A percentile compares a stretch with the other conserved stretches of the same genome.
Conservation (phyloP, 1,140 invertebrate genomes). For the Harpegnathos saltator region DNA sequence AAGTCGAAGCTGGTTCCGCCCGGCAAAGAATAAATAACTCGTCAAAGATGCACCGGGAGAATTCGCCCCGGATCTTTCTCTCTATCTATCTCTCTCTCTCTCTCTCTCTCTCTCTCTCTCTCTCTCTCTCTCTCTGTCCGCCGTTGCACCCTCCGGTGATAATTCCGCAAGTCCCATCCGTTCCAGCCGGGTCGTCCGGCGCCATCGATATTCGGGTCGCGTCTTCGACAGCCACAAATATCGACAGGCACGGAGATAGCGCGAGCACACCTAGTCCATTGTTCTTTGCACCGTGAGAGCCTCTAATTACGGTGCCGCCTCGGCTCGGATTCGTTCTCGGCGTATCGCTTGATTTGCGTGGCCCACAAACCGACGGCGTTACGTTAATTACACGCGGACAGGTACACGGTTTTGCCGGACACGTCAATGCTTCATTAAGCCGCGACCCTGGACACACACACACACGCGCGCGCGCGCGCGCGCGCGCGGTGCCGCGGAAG, state of each 20-base stretch:
- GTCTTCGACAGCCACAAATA: conserved; percentile 58
- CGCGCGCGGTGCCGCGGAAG: too few species aligned
- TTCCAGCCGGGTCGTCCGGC: conserved; percentile 28
- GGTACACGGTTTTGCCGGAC: conserved; percentile 65
- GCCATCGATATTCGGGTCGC: conserved; percentile 56
- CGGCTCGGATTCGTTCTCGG: conserved; percentile 37
- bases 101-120: too few species aligned
- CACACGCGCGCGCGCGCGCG: too few species aligned
- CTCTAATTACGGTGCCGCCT: conserved; percentile 71
- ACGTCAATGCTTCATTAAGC: conserved; percentile 81
- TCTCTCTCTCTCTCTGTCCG: too few species aligned
- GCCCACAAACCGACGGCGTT: conserved; percentile 69
- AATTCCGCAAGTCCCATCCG: conserved; percentile 33
- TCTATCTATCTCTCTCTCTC: too few species aligned
- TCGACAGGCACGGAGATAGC: conserved; percentile 56
- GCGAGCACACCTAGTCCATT: conserved; percentile 59
- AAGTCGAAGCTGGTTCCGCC: too few species aligned
- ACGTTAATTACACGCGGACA: conserved; percentile 80
- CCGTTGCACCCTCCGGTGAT: conserved; percentile 28
- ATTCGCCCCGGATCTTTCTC: background rate
- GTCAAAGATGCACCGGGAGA: background rate
- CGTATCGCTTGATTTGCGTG: conserved; percentile 78
- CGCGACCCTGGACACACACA: conserved; percentile 16
- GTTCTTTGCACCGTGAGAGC: conserved; percentile 72
- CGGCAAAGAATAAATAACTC: background rate